Evolutionary conservation across 2,797 vertebrate genomes (phyloP).

Genomic region (Rhynchotus rufescens): DNA sequence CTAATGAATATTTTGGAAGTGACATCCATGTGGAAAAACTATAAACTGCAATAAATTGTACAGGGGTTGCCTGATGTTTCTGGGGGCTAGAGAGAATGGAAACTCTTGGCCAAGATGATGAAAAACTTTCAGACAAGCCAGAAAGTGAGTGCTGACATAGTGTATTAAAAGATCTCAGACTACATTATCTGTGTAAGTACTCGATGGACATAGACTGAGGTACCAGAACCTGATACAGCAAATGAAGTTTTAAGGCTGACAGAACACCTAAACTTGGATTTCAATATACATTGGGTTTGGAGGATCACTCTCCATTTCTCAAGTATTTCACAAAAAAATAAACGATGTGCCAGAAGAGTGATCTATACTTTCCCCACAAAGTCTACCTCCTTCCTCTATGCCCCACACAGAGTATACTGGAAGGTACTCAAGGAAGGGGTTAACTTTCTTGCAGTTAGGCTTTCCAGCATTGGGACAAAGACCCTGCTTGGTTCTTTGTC

Average conservation of each 20-base stretch:
- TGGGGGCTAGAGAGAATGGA: slow-evolving; percentile 21
- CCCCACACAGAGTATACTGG: neutral
- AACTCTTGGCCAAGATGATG: slow-evolving; percentile 32
- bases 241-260: neutral
- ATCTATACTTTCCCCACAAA: neutral
- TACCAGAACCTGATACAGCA: neutral
- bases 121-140: slow-evolving; percentile 48
- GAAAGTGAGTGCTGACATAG: slow-evolving; percentile 18
- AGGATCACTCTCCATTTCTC: neutral
- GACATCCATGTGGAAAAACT: neutral
- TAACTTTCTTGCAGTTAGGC: neutral
- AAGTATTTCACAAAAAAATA: neutral
- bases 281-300: neutral
- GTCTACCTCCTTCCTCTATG: neutral
- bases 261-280: neutral
- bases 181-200: slow-evolving; percentile 20
- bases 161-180: slow-evolving; percentile 42
- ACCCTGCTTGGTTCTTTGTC: neutral
- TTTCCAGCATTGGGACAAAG: neutral
- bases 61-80: slow-evolving; percentile 28
- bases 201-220: neutral
- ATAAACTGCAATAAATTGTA: slow-evolving; percentile 58
- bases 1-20: slow-evolving; percentile 64
- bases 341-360: neutral
- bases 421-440: neutral